phyloP scores from a whole-genome alignment of 2,113 vertebrate species.

The Rhabdomys dilectus region DNA sequence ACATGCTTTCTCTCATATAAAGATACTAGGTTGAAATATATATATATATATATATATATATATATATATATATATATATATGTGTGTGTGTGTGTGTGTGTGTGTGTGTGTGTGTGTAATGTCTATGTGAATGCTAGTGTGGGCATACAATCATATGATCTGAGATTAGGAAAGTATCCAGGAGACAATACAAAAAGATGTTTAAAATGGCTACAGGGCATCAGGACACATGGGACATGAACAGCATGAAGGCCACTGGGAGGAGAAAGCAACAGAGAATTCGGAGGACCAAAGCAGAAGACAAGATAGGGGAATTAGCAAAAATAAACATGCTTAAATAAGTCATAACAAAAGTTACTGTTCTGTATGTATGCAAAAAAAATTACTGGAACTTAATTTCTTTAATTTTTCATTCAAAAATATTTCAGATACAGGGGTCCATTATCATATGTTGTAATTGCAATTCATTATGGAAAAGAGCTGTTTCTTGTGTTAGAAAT shows the following conservation, averaged over 20 bases:
- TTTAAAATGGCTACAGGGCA: neutral
- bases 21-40: neutral
- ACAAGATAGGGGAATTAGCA: neutral
- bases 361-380: neutral
- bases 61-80: no score
- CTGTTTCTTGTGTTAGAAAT: slow-evolving; percentile 25
- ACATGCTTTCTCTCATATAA: no score
- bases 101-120: no score
- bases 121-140: neutral
- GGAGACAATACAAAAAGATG: no score
- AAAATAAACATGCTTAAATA: neutral
- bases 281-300: neutral
- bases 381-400: neutral
- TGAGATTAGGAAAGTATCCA: neutral
- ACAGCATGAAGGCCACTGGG: no score
- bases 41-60: no score
- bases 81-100: no score
- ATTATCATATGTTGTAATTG: neutral
- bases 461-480: neutral
- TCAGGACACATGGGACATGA: neutral
- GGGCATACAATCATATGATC: no score
- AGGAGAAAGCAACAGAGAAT: neutral
- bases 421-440: neutral
- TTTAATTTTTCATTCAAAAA: neutral
- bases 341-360: neutral